phyloP scores from a whole-genome alignment of 2,797 vertebrate species.

The Muscicapa comitata region DNA sequence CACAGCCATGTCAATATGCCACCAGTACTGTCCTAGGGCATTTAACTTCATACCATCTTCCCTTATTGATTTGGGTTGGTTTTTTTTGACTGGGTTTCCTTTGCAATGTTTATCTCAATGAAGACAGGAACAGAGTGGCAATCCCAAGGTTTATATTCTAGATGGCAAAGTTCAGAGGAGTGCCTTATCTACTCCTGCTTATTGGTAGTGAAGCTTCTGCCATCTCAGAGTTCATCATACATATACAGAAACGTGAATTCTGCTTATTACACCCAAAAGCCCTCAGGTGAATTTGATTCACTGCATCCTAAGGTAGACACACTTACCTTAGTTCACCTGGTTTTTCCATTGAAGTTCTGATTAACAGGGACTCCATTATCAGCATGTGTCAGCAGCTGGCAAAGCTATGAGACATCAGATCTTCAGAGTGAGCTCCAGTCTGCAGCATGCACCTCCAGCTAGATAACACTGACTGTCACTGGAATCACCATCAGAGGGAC shows the following conservation, averaged over 20 bases:
- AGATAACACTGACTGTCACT: not conserved
- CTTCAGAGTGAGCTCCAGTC: not conserved
- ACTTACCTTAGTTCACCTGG: not conserved
- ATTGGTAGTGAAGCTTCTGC: not conserved
- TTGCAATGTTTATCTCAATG: not conserved
- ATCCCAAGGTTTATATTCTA: not conserved
- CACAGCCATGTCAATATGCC: not conserved
- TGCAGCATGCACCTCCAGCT: not conserved
- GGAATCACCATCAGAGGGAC: not conserved
- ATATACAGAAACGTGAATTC: not conserved
- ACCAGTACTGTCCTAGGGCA: not conserved
- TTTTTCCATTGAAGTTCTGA: not conserved
- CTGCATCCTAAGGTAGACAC: not conserved
- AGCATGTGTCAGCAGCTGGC: not conserved
- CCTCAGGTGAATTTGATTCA: not conserved
- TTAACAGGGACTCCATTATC: not conserved
- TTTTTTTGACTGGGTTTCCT: not conserved
- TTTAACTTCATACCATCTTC: not conserved
- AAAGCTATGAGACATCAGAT: not conserved
- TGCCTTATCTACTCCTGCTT: not conserved
- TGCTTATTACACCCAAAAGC: not conserved
- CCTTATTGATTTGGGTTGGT: not conserved
- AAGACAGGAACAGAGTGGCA: not conserved
- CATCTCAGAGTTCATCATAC: not conserved
- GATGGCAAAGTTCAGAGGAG: conserved; percentile 27